Conservation (phyloP, 1,140 invertebrate genomes). For the Physella acuta region DNA sequence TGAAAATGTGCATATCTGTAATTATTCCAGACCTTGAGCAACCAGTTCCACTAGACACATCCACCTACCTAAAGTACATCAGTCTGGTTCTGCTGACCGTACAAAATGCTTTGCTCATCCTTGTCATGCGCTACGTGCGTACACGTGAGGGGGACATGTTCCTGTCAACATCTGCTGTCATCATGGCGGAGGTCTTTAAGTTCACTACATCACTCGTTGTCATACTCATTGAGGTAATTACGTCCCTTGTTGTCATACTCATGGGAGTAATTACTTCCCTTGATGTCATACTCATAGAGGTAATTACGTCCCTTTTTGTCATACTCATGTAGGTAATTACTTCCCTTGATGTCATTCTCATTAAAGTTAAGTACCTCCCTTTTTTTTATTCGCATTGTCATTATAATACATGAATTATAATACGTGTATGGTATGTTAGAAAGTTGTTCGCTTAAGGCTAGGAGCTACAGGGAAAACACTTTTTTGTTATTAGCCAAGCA, state of each 20-base stretch:
- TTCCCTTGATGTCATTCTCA: no score
- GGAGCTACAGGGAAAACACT: no score
- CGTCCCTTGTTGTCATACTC: no score
- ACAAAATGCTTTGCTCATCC: constrained; percentile 90
- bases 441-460: no score
- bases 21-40: no score
- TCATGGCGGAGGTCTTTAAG: constrained; percentile 95
- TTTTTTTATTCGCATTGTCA: no score
- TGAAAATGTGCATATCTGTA: no score
- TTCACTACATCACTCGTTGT: constrained; percentile 78
- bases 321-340: constrained; percentile 38
- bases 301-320: no score
- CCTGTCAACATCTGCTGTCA: constrained; percentile 89
- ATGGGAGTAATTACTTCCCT: constrained; percentile 9
- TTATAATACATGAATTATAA: no score
- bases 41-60: neutral
- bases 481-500: no score
- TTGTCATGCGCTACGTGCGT: constrained; percentile 92
- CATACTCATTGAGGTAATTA: constrained; percentile 65
- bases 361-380: no score
- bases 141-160: constrained; percentile 88
- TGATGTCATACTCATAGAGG: constrained; percentile 39
- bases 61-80: constrained; percentile 58
- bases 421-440: no score
- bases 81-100: constrained; percentile 87